Percentiles rank a stretch among this genome's conserved stretches.
Evolutionary conservation across 2,888 invertebrate genomes (phyloP).

Genomic region (Pachycephus smyrnensis): DNA sequence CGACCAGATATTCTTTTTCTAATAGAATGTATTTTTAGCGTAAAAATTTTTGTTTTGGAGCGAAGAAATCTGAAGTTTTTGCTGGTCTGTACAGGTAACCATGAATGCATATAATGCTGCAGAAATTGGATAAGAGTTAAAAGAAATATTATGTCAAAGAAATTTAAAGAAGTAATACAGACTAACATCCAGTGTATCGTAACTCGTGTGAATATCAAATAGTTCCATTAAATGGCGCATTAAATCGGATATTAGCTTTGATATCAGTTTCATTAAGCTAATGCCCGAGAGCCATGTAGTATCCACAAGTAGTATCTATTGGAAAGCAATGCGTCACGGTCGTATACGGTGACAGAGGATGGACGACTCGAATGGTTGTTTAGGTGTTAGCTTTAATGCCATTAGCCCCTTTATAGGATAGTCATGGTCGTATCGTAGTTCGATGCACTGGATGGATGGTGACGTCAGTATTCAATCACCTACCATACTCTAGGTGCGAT

Average conservation of each 20-base stretch:
- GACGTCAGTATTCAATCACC: slow-evolving; percentile 48
- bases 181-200: not conserved
- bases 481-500: slow-evolving; percentile 11
- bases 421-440: slow-evolving; percentile 38
- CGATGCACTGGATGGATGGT: slow-evolving; percentile 46
- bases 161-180: not conserved
- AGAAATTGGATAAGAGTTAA: not conserved
- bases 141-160: not conserved
- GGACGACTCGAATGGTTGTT: slow-evolving; percentile 23
- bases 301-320: slow-evolving; percentile 24
- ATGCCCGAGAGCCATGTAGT: slow-evolving; percentile 15
- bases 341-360: slow-evolving; percentile 15
- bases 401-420: slow-evolving; percentile 43
- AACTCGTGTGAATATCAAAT: not conserved
- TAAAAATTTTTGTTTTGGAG: no score
- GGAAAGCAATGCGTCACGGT: slow-evolving; percentile 30
- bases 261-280: slow-evolving; percentile 24
- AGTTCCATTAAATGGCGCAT: not conserved
- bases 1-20: not conserved
- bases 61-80: no score
- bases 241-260: not conserved
- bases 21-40: no score
- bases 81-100: no score
- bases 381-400: slow-evolving; percentile 42
- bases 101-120: not conserved